phyloP scores from a whole-genome alignment of 2,888 invertebrate species.

The Andricus curvator region DNA sequence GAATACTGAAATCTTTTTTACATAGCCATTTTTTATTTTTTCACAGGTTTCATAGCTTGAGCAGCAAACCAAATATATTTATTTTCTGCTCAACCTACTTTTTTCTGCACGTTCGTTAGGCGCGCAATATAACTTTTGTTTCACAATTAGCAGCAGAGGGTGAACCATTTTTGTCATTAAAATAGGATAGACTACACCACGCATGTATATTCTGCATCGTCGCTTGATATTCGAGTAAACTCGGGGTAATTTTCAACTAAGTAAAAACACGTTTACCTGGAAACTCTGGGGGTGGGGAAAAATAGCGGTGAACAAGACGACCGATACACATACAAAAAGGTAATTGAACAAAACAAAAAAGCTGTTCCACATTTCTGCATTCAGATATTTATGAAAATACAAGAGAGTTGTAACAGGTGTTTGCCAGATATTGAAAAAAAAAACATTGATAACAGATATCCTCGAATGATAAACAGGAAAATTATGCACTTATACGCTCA shows the following conservation, averaged over 20 bases:
- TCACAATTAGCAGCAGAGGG: neutral
- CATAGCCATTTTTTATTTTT: neutral
- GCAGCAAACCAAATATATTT: neutral
- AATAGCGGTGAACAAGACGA: neutral
- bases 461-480: neutral
- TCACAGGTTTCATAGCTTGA: too few relatives aligned
- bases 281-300: neutral
- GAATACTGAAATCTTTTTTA: neutral
- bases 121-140: neutral
- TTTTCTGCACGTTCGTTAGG: neutral
- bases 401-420: too few relatives aligned
- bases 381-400: too few relatives aligned
- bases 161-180: neutral
- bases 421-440: neutral
- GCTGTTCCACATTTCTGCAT: too few relatives aligned
- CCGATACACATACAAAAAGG: neutral
- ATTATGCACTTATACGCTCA: too few relatives aligned
- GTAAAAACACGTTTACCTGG: slow-evolving; percentile 25
- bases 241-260: neutral
- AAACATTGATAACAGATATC: neutral
- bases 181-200: neutral
- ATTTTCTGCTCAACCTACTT: neutral
- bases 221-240: slow-evolving; percentile 13
- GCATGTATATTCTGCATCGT: slow-evolving; percentile 10
- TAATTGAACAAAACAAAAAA: too few relatives aligned